Conservation (phyloP, 2,797 vertebrate species). For the Synanceia verrucosa region DNA sequence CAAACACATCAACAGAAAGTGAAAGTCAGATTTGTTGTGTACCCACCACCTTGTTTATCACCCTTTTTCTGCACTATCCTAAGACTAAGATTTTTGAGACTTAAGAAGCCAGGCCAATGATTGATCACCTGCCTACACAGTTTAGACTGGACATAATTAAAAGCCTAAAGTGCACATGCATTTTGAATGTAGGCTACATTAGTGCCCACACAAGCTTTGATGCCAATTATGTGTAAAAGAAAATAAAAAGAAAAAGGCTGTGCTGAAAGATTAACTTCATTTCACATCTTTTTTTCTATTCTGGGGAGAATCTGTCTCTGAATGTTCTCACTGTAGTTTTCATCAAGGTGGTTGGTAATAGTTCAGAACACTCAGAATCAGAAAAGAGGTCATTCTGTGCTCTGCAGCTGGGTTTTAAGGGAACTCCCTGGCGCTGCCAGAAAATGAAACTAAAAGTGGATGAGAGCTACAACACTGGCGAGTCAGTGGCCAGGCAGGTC, state of each 20-base stretch:
- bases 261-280: background rate
- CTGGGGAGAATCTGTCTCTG: background rate
- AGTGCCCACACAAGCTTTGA: background rate
- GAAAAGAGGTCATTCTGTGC: background rate
- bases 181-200: background rate
- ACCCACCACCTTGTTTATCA: background rate
- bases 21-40: background rate
- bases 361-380: background rate
- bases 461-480: rapidly evolving
- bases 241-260: slow-evolving; percentile 10
- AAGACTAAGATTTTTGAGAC: background rate
- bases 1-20: background rate
- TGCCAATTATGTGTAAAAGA: background rate
- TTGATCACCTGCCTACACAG: background rate
- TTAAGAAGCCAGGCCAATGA: background rate
- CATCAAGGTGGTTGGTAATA: background rate
- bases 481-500: rapidly evolving
- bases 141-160: background rate
- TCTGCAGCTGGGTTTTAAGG: background rate
- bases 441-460: slow-evolving; percentile 67
- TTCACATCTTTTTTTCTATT: background rate
- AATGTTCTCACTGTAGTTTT: background rate
- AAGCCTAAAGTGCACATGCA: background rate
- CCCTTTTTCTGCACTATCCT: background rate
- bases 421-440: background rate